A percentile compares a stretch with the other conserved stretches of the same genome.
phyloP scores from a whole-genome alignment of 23 tunicate species.

The Trididemnum clinides region DNA sequence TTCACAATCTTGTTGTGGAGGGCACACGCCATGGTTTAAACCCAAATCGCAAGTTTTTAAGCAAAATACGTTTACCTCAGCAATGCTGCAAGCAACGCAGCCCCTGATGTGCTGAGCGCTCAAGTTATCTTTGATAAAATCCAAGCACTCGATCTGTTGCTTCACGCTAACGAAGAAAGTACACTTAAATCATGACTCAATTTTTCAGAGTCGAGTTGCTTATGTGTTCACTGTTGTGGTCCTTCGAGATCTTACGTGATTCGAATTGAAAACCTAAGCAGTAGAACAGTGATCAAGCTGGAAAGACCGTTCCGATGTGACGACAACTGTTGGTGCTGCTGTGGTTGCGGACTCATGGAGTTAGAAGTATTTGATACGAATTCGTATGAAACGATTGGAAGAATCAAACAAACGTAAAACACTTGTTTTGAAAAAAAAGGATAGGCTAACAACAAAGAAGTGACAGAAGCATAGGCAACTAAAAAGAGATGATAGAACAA shows the following conservation, averaged over 20 bases:
- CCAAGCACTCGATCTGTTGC: no score
- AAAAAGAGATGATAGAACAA: no score
- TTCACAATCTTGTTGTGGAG: no score
- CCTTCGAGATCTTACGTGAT: slow-evolving; percentile 70
- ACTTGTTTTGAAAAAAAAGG: no score
- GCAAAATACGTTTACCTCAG: background rate
- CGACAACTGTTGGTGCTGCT: slow-evolving; percentile 80
- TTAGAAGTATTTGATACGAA: slow-evolving; percentile 19
- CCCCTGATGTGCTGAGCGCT: no score
- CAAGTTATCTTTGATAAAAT: no score
- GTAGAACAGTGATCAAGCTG: slow-evolving; percentile 43
- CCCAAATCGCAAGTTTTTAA: background rate
- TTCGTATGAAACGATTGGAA: slow-evolving; percentile 31
- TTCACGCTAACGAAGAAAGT: no score
- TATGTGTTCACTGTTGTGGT: slow-evolving; percentile 82
- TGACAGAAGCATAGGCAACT: no score
- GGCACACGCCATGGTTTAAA: no score
- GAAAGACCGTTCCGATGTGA: slow-evolving; percentile 71
- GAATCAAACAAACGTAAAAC: slow-evolving; percentile 45
- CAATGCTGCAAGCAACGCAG: no score
- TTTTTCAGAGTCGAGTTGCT: slow-evolving; percentile 68
- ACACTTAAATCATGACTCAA: no score
- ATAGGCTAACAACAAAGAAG: no score
- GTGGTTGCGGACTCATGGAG: slow-evolving; percentile 70
- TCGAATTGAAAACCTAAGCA: slow-evolving; percentile 25